Conservation (phyloP, 2,113 vertebrate species). For the Apteryx owenii region DNA sequence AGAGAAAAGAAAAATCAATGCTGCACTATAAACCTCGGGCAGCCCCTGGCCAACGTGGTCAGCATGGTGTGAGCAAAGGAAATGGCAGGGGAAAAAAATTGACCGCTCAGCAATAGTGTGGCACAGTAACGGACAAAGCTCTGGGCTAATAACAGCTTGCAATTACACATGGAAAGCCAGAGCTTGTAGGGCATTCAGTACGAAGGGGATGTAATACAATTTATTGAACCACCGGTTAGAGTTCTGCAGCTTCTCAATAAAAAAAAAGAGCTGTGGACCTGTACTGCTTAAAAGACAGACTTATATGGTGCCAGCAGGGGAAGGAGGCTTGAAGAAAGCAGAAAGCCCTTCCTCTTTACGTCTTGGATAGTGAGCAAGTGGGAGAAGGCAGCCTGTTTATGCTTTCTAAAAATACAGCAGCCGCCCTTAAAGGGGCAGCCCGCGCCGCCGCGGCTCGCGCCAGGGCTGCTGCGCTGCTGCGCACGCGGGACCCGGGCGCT, state of each 20-base stretch:
- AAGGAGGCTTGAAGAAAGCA: constrained; percentile 60
- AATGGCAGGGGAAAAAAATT: constrained; percentile 85
- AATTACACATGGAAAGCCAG: constrained; percentile 86
- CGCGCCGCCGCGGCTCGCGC: fast-evolving
- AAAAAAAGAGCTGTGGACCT: constrained; percentile 56
- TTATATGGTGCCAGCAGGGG: constrained; percentile 58
- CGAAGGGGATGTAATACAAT: constrained; percentile 80
- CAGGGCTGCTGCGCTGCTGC: fast-evolving
- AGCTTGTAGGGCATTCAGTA: constrained; percentile 80
- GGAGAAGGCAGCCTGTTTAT: constrained; percentile 48
- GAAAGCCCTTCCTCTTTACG: constrained; percentile 61
- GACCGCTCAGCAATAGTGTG: constrained; percentile 86
- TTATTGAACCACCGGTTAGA: constrained; percentile 81
- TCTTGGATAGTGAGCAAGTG: constrained; percentile 34
- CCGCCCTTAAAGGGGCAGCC: constrained; percentile 27
- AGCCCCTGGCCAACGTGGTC: constrained; percentile 86
- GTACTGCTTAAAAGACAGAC: constrained; percentile 73
- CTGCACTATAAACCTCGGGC: constrained; percentile 85
- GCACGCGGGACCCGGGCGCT: too few species aligned
- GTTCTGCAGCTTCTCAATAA: constrained; percentile 81
- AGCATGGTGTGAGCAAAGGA: constrained; percentile 85
- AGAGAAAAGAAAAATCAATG: constrained; percentile 97
- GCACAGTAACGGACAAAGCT: constrained; percentile 82
- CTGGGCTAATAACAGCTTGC: constrained; percentile 85
- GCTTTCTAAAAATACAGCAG: constrained; percentile 53